Evolutionary conservation across 2,888 invertebrate species (phyloP).

Genomic region (Drepanosiphum platanoidis): DNA sequence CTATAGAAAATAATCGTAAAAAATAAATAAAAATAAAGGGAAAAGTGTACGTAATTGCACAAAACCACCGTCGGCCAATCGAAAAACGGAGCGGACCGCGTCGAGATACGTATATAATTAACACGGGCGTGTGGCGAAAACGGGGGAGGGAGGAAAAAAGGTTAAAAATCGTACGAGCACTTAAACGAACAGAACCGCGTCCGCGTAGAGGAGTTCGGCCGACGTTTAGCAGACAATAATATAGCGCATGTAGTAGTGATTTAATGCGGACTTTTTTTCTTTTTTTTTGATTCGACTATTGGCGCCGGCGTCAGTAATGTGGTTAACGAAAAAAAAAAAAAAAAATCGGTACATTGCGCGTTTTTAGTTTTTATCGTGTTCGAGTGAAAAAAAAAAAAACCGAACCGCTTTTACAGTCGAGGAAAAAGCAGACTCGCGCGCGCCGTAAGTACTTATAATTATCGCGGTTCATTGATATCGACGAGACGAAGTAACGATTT

Average conservation of each 20-base stretch:
- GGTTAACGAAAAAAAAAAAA: not conserved
- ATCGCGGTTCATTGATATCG: too few species aligned
- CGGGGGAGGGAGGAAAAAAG: not conserved
- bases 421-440: too few species aligned
- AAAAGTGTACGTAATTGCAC: not conserved
- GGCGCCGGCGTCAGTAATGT: too few species aligned
- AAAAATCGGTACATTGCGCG: not conserved
- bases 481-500: too few species aligned
- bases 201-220: not conserved
- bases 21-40: not conserved
- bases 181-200: not conserved
- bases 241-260: not conserved
- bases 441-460: too few species aligned
- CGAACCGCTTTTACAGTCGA: not conserved
- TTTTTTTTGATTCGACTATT: not conserved
- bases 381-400: not conserved
- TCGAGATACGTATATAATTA: not conserved
- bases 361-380: not conserved
- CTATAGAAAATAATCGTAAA: too few species aligned
- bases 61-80: not conserved
- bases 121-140: not conserved
- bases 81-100: not conserved
- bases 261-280: conserved; percentile 4
- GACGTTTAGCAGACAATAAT: not conserved
- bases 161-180: not conserved